Conservation (phyloP, 2,888 invertebrate genomes). For the Sphaerophoria rueppellii region DNA sequence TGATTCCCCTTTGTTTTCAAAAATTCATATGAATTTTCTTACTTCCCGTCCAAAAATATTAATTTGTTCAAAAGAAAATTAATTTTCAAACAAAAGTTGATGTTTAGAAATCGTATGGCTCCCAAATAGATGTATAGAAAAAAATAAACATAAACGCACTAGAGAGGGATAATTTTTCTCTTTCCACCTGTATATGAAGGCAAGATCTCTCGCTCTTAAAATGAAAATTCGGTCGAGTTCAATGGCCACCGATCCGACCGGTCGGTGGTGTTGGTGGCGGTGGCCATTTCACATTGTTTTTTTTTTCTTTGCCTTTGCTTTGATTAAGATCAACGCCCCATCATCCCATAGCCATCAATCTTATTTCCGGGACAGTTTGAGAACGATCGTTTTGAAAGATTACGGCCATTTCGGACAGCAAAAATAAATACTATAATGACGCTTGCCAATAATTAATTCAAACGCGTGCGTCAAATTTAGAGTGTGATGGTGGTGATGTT, state of each 20-base stretch:
- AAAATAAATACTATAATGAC: conserved; percentile 5
- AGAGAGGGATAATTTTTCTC: conserved; percentile 30
- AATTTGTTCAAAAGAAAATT: conserved; percentile 33
- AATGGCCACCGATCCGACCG: conserved; percentile 43
- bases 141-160: conserved; percentile 43
- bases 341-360: conserved; percentile 47
- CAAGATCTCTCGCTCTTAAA: conserved; percentile 10
- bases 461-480: conserved; percentile 63
- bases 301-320: conserved; percentile 25
- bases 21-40: conserved; percentile 18
- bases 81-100: conserved; percentile 16
- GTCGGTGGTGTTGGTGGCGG: conserved; percentile 20
- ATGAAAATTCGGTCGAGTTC: conserved; percentile 60
- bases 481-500: conserved; percentile 3
- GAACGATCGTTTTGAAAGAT: conserved; percentile 50
- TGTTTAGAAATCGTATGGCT: conserved; percentile 25
- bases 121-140: background rate
- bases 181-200: conserved; percentile 55
- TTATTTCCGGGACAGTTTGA: conserved; percentile 67
- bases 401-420: conserved; percentile 1
- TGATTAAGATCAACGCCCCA: conserved; percentile 40
- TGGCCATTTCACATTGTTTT: conserved; percentile 19
- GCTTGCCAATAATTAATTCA: conserved; percentile 21
- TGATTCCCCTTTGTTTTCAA: conserved; percentile 21
- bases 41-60: conserved; percentile 20